Percentiles rank a stretch among this genome's conserved stretches.
Conservation (phyloP, 2,113 vertebrate species). For the Lichenostomus cassidix region DNA sequence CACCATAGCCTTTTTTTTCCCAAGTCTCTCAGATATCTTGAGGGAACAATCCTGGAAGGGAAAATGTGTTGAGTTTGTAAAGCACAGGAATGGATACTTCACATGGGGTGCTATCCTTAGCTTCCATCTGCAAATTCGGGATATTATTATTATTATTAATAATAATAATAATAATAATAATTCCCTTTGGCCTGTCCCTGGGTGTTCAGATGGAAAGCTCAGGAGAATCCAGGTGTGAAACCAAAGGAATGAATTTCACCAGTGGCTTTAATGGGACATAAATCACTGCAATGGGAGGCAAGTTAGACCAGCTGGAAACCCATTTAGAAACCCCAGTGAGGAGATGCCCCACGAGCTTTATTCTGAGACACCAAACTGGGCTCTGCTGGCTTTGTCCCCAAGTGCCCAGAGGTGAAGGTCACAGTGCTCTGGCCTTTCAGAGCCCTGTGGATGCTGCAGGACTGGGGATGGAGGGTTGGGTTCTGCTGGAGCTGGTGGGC, state of each 20-base stretch:
- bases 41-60: neutral
- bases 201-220: neutral
- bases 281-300: neutral
- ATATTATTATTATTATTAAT: no score
- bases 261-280: neutral
- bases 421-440: neutral
- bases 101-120: neutral
- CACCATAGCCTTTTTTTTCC: neutral
- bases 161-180: neutral
- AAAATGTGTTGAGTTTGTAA: neutral
- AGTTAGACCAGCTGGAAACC: neutral
- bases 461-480: neutral
- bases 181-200: neutral
- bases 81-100: neutral
- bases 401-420: neutral
- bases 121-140: neutral
- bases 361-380: neutral
- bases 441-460: neutral
- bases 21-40: neutral
- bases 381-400: rapidly evolving
- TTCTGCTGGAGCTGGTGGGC: neutral
- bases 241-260: neutral
- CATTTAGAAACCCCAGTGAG: neutral
- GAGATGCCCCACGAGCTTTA: neutral
- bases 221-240: neutral